Conservation (phyloP, 2,113 vertebrate species). For the Azemiops feae region DNA sequence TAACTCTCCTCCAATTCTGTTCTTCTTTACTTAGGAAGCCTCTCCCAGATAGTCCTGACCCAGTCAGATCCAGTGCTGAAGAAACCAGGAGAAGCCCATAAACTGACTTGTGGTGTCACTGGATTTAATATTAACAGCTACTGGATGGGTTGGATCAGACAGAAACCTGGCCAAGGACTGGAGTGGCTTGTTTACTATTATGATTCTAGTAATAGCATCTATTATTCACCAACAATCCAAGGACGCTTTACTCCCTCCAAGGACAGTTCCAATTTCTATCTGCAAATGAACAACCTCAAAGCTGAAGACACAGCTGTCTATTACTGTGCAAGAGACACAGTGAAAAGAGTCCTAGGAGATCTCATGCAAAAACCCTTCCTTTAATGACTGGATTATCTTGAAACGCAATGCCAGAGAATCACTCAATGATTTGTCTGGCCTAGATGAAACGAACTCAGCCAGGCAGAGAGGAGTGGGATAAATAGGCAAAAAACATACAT, state of each 20-base stretch:
- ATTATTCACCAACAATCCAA: not conserved
- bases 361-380: not conserved
- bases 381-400: not conserved
- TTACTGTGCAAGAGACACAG: not conserved
- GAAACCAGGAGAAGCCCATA: not conserved
- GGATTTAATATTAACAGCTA: conserved; percentile 21
- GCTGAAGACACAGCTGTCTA: not conserved
- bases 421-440: not conserved
- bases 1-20: not conserved
- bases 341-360: not conserved
- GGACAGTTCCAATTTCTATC: not conserved
- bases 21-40: not conserved
- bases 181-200: not conserved
- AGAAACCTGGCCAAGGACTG: not conserved
- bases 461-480: not conserved
- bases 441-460: not conserved
- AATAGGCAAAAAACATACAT: not conserved
- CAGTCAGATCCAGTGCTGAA: not conserved
- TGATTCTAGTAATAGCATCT: fast-evolving
- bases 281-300: conserved; percentile 7
- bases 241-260: conserved; percentile 10
- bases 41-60: not conserved
- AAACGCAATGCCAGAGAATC: not conserved
- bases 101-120: conserved; percentile 21
- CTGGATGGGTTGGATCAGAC: fast-evolving